Base-by-base conservation (phyloP, 2,888 invertebrate genomes). In the Eulithis testata region DNA sequence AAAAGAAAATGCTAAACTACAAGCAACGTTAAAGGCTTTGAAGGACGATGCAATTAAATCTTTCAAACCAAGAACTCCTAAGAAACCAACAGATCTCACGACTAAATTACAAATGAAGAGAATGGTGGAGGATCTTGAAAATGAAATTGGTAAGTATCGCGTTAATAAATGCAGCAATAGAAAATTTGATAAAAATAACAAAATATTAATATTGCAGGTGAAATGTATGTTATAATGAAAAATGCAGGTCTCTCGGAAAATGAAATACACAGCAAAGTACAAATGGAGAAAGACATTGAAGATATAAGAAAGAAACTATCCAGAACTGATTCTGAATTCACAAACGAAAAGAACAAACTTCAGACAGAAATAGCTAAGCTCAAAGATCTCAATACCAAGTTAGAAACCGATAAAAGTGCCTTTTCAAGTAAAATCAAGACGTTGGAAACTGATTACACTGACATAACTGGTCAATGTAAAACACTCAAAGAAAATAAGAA, bases 111-210 rank as follows among this genome's bases (percentile, higher is more conserved):
- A 96, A 85, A 88, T 97, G 77, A 97, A 96, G 76, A 97, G 95
- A 78, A 97, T 97, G 95, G 95, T 98, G 2, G 96, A 96, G 65
- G 98, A 98, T 72, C 91, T 98, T 74, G 98, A 98, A 88, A 96
- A 95, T 80, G 98, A 98, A 94, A 96, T 98, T 72, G 95, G 96
- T 95, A 88, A 83, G 65, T 58, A 40, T 21, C 40, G 40, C 8
- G 4, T 21, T 0, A 37, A 7, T 40, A 37, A 53, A 9, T n/a
- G 8, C n/a, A 36, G 4, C 12, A 14, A 52, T 8, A 36, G 12
- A 40, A 37, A 37, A 5, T 52, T 12, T 37, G 8, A 52, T n/a
- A 9, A 6, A 54, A 58, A 9, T 31, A 37, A 36, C 55, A 43
- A 44, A 21, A 27, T 11, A 14, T 62, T 51, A 11, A 5, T 57